Conservation (phyloP, 2,113 vertebrate genomes). For the Nyctibius bracteatus region DNA sequence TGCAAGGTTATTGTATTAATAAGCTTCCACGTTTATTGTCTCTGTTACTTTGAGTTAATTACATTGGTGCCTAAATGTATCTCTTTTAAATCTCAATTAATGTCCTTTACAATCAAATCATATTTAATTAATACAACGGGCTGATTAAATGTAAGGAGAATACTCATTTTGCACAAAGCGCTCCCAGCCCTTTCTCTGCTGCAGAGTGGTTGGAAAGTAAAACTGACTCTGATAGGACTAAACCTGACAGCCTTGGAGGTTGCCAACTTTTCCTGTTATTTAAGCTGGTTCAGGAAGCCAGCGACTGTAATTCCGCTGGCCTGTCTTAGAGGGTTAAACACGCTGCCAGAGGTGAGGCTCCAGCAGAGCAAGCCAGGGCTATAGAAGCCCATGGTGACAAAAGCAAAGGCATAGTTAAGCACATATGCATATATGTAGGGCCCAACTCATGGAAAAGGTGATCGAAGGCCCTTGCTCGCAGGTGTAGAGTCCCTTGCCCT, state of each 20-base stretch:
- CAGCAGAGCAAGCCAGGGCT: not conserved
- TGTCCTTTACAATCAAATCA: slow-evolving; percentile 28
- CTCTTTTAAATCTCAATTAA: slow-evolving; percentile 55
- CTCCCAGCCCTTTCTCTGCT: not conserved
- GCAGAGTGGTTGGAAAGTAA: not conserved
- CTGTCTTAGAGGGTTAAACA: not conserved
- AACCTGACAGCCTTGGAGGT: not conserved
- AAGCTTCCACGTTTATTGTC: not conserved
- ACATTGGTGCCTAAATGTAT: not conserved
- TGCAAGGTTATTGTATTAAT: slow-evolving; percentile 6
- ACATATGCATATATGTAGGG: too few relatives aligned
- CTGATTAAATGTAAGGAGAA: slow-evolving; percentile 28
- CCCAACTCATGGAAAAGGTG: not conserved
- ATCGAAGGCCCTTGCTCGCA: not conserved
- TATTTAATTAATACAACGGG: slow-evolving; percentile 17
- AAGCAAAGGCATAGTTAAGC: not conserved
- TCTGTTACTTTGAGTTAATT: slow-evolving; percentile 40
- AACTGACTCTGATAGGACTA: not conserved
- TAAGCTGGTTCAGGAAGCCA: not conserved
- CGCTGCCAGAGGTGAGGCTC: not conserved
- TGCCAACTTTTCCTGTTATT: not conserved
- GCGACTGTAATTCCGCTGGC: not conserved
- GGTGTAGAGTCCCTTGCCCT: not conserved
- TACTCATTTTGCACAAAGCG: not conserved
- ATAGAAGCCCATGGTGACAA: not conserved